Base-by-base conservation (phyloP, 2,888 invertebrate genomes). In the Heteropelma amictum region DNA sequence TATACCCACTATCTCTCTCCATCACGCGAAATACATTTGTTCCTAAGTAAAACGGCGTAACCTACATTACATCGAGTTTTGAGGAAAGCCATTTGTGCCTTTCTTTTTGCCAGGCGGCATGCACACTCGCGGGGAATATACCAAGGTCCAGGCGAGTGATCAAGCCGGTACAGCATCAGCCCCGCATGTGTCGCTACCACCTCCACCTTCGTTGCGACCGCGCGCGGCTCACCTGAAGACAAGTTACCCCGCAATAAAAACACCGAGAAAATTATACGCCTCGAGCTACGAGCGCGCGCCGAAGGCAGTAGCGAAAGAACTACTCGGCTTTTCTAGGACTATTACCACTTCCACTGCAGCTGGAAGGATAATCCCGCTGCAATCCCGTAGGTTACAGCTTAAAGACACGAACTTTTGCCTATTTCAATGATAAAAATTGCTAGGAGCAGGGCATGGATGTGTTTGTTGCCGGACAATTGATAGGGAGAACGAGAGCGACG, bases 201-300 rank as follows among this genome's bases (percentile, higher is more conserved):
- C 85, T 85, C 85, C 84, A 84, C 85, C 83, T 81, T 86, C 81
- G 86, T 85, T 84, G 84, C 83, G 83, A 83, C 84, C 85, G 80
- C 77, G 72, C 81, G 83, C 83, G 83, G 86, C 86, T 87, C 88
- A 87, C 87, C 86, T 83, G 89, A 89, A 89, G 88, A 88, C 88
- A 89, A 89, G 89, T 89, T 89, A 88, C 87, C 86, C 87, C 81
- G 85, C 88, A 88, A 89, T 88, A 89, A 89, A 89, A 89, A 88
- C 85, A 87, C 83, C 82, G 83, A 88, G 89, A 86, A 88, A 89
- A 89, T 88, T 87, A 89, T 88, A 89, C 86, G 87, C 88, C 87
- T 87, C 84, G 68, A 51, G 68, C 83, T 81, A 83, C 47, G 65
- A 70, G 60, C 45, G 75, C 85, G 82, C 84, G 81, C 83, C 83